These are phyloP conservation scores for Chelonia mydas DNA, from an alignment of 2,797 vertebrate species.

Conservation along the genomic window DNA sequence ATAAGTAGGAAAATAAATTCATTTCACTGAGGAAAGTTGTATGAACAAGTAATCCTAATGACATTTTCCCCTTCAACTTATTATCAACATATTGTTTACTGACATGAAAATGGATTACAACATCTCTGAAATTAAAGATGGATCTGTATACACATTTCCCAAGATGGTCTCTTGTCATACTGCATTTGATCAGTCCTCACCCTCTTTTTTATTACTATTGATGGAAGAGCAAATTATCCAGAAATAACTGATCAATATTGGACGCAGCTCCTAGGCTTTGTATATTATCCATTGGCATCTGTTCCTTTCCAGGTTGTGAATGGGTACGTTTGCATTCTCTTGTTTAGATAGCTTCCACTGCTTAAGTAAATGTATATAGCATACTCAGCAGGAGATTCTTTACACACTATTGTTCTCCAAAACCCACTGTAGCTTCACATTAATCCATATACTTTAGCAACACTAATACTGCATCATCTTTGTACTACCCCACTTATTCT, in stretches of 20 bases:
- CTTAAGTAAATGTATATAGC: constrained; percentile 13
- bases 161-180: constrained; percentile 50
- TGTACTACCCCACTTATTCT: neutral
- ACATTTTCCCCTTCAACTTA: constrained; percentile 50
- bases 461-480: neutral
- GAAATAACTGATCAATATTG: constrained; percentile 74
- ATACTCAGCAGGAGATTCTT: neutral
- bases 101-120: constrained; percentile 78
- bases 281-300: constrained; percentile 32
- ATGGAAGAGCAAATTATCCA: constrained; percentile 74
- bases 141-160: constrained; percentile 76
- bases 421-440: constrained; percentile 4
- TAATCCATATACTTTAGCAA: neutral
- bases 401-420: neutral
- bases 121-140: constrained; percentile 81
- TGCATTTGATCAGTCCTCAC: constrained; percentile 69
- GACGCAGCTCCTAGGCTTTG: constrained; percentile 42
- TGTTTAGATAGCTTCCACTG: constrained; percentile 18
- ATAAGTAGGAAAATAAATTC: constrained; percentile 76
- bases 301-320: constrained; percentile 48
- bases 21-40: constrained; percentile 69
- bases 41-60: constrained; percentile 71
- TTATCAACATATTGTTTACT: constrained; percentile 58
- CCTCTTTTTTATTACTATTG: constrained; percentile 74
- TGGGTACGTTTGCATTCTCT: constrained; percentile 24